Evolutionary conservation across 2,113 vertebrate genomes (phyloP).

Genomic region (Carassius gibelio): DNA sequence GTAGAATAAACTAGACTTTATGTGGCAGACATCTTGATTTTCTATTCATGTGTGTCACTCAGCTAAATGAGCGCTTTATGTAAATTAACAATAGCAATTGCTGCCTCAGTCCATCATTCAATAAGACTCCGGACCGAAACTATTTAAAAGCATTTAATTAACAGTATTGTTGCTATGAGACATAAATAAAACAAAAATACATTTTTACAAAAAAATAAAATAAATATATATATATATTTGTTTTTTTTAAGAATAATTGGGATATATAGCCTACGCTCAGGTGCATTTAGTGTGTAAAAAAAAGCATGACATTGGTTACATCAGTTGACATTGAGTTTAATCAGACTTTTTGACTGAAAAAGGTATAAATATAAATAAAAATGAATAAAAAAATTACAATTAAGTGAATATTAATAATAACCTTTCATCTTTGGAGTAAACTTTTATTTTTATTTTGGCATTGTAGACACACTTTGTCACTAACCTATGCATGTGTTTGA

Average conservation of each 20-base stretch:
- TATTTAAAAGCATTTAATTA: neutral
- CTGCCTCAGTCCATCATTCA: neutral
- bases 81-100: neutral
- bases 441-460: no score
- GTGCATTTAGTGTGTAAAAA: no score
- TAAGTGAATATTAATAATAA: no score
- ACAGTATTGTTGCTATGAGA: neutral
- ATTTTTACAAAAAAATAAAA: no score
- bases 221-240: no score
- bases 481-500: neutral
- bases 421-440: no score
- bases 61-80: conserved; percentile 10
- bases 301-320: no score
- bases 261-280: no score
- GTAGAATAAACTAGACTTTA: neutral
- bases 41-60: neutral
- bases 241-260: no score
- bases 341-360: no score
- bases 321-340: neutral
- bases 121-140: neutral
- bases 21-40: neutral
- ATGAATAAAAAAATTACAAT: no score
- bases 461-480: neutral
- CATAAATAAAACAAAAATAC: neutral
- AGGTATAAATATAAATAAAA: no score